These are phyloP conservation scores for Galeruca laticollis DNA, from an alignment of 2,888 invertebrate genomes.

Conservation along the genomic window DNA sequence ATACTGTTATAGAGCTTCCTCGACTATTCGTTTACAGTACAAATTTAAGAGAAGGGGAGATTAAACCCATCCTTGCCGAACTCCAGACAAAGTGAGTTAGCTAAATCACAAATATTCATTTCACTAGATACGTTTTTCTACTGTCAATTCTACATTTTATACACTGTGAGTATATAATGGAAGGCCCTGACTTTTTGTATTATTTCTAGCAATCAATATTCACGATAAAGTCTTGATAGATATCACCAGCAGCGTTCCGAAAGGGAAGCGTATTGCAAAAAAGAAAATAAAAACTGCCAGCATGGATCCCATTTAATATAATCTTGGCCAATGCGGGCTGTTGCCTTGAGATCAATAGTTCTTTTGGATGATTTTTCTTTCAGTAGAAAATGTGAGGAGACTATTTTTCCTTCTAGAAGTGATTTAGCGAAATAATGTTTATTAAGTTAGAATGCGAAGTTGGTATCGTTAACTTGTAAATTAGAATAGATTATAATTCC, in stretches of 20 bases:
- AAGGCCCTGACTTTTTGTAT: constrained; percentile 13
- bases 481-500: too few species aligned
- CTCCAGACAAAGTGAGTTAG: too few species aligned
- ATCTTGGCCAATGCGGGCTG: constrained; percentile 28
- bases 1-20: too few species aligned
- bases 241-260: constrained; percentile 20
- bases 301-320: constrained; percentile 31
- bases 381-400: constrained; percentile 21
- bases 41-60: too few species aligned
- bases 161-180: background rate
- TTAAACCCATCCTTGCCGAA: too few species aligned
- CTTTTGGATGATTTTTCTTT: constrained; percentile 26
- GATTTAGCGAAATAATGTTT: constrained; percentile 17
- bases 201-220: constrained; percentile 19
- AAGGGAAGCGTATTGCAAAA: constrained; percentile 25
- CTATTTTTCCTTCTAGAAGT: background rate
- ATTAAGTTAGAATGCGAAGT: background rate
- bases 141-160: background rate
- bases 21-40: too few species aligned
- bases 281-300: constrained; percentile 22
- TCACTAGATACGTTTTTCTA: background rate
- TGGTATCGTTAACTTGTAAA: background rate
- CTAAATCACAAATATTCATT: background rate
- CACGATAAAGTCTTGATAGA: constrained; percentile 23
- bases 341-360: constrained; percentile 18